These are phyloP conservation scores for Balanococcus diminutus DNA, from an alignment of 2,888 invertebrate species.

Conservation along the genomic window DNA sequence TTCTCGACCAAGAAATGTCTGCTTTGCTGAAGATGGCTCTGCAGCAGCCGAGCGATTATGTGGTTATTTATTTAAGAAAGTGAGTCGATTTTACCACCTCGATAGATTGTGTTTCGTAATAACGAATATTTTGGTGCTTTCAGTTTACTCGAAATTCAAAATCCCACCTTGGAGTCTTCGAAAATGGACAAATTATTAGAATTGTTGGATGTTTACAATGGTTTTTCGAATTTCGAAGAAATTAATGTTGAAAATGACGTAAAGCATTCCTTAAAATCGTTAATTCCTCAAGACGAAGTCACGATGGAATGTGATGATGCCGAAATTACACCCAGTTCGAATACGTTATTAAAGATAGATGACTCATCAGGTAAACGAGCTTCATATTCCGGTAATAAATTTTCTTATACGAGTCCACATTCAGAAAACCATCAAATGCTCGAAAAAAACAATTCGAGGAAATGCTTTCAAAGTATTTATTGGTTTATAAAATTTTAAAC, in stretches of 20 bases:
- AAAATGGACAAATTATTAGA: background rate
- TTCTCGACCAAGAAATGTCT: background rate
- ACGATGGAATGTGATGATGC: background rate
- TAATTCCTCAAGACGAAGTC: background rate
- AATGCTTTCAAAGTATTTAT: too few species aligned
- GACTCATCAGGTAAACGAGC: background rate
- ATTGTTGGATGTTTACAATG: conserved; percentile 13
- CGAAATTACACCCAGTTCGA: background rate
- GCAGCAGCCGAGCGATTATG: background rate
- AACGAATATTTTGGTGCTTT: background rate
- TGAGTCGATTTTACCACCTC: background rate
- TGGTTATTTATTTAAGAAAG: background rate
- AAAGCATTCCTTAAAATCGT: background rate
- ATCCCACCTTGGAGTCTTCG: background rate
- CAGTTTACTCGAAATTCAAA: background rate
- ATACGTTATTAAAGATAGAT: background rate
- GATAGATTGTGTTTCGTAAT: background rate
- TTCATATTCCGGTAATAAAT: background rate
- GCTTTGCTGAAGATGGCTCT: background rate
- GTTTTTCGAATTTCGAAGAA: background rate
- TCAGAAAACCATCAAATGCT: too few species aligned
- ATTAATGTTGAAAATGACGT: background rate
- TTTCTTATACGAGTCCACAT: too few species aligned
- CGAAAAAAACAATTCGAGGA: too few species aligned
- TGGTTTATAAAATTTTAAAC: too few species aligned